Conservation (phyloP, 2,113 vertebrate genomes). For the Azemiops feae region DNA sequence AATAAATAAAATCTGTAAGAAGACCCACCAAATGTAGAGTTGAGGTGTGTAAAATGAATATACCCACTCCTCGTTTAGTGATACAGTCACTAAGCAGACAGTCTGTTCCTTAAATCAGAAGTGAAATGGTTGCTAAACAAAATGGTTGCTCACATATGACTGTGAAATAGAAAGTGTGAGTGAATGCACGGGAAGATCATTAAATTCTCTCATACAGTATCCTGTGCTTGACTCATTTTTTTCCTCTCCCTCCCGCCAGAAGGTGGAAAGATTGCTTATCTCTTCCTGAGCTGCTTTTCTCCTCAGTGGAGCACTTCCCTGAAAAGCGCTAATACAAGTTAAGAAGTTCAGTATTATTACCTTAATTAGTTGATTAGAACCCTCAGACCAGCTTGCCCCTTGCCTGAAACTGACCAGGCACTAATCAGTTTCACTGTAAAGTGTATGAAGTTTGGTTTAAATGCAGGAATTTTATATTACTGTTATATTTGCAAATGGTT, state of each 20-base stretch:
- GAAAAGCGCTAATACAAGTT: background rate
- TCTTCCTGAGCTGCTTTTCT: background rate
- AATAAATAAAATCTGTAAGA: background rate
- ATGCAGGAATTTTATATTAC: background rate
- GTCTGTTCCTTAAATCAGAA: background rate
- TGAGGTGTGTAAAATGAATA: background rate
- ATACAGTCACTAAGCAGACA: background rate
- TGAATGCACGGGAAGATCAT: background rate
- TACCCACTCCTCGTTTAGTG: background rate
- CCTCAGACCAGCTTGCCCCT: background rate
- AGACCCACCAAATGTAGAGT: background rate
- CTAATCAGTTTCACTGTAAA: background rate
- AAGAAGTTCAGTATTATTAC: background rate
- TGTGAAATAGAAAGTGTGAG: background rate
- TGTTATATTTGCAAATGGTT: background rate
- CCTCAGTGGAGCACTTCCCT: background rate
- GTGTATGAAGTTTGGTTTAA: background rate
- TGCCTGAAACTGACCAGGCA: background rate
- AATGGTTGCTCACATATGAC: background rate
- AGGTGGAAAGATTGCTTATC: background rate
- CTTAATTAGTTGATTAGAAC: background rate
- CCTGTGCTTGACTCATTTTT: background rate
- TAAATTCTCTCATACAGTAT: background rate
- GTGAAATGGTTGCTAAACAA: background rate
- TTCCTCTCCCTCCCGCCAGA: background rate